These are phyloP conservation scores for Melolontha melolontha DNA, from an alignment of 2,888 invertebrate genomes.

Conservation along the genomic window DNA sequence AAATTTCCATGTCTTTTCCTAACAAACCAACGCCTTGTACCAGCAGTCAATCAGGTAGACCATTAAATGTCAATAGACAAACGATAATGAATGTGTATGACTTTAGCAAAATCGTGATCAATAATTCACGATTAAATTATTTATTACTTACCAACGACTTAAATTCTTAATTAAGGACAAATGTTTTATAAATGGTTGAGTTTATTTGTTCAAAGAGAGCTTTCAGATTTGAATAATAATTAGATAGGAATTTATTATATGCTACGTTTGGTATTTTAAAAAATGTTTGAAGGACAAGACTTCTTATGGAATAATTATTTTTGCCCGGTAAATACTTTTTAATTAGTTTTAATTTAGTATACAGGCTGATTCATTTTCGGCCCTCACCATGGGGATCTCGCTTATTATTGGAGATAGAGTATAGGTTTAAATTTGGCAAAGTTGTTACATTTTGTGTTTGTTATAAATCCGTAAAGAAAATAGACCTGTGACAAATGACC, in stretches of 20 bases:
- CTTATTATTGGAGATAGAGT: too few species aligned
- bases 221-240: not conserved
- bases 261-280: not conserved
- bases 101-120: conserved; percentile 48
- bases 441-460: too few species aligned
- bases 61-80: conserved; percentile 51
- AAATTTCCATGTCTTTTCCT: conserved; percentile 36
- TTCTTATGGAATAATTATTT: conserved; percentile 1
- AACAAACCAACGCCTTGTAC: conserved; percentile 46
- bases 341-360: too few species aligned
- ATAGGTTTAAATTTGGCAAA: too few species aligned
- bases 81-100: conserved; percentile 50
- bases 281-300: conserved; percentile 12
- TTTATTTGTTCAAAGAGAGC: too few species aligned
- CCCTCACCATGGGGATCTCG: too few species aligned
- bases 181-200: not conserved
- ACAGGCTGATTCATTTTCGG: too few species aligned
- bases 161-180: conserved; percentile 46
- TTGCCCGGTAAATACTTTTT: too few species aligned
- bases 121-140: conserved; percentile 51
- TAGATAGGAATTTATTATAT: conserved; percentile 1
- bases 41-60: conserved; percentile 41
- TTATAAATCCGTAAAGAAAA: too few species aligned
- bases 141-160: conserved; percentile 49
- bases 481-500: too few species aligned